A percentile compares a stretch with the other conserved stretches of the same genome.
Evolutionary conservation across 2,888 invertebrate genomes (phyloP).

Genomic region (Zonitis immaculata): DNA sequence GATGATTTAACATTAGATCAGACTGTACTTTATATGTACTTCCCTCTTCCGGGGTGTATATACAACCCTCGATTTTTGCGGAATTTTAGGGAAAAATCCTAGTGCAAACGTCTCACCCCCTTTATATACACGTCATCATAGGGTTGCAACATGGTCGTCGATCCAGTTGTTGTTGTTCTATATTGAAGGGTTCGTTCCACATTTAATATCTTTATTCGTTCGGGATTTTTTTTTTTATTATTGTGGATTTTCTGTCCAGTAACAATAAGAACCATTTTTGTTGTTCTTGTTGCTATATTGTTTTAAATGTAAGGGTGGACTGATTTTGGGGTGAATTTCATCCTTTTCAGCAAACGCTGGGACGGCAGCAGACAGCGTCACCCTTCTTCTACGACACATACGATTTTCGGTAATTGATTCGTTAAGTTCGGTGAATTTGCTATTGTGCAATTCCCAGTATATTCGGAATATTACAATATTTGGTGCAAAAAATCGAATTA

Average conservation of each 20-base stretch:
- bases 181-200: not conserved
- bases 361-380: too few relatives aligned
- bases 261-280: not conserved
- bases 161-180: not conserved
- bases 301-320: not conserved
- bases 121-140: constrained; percentile 14
- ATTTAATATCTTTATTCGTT: not conserved
- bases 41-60: constrained; percentile 39
- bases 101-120: constrained; percentile 31
- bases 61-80: constrained; percentile 44
- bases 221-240: too few relatives aligned
- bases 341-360: too few relatives aligned
- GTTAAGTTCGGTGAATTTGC: constrained; percentile 7
- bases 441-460: not conserved
- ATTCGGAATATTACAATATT: too few relatives aligned
- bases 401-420: constrained; percentile 20
- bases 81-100: constrained; percentile 44
- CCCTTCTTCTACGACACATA: constrained; percentile 11
- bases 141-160: constrained; percentile 3
- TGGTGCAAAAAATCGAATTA: too few relatives aligned
- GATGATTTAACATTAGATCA: constrained; percentile 44
- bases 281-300: too few relatives aligned
- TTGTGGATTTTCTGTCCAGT: not conserved
- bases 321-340: not conserved
- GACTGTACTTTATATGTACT: constrained; percentile 38